Evolutionary conservation across 2,113 vertebrate genomes (phyloP), one percentile per base, ranked within the genome.

Genomic region (Oophaga pumilio): DNA sequence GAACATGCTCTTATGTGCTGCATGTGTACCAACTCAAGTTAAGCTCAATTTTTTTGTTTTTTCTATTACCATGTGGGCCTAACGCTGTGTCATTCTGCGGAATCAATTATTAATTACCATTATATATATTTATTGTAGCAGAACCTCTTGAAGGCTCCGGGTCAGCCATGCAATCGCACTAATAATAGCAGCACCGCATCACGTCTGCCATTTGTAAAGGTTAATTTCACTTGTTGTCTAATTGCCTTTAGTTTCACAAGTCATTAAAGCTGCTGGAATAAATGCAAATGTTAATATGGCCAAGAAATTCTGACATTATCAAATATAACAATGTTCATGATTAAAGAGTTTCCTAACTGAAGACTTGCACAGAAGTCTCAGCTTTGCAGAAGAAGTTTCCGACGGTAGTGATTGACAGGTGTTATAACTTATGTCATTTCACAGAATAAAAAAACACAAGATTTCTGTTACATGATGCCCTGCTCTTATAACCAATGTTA

Each of bases 251-350:
- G 73, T 78, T 77, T 53, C 73, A 49, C 74, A 78, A 50, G n/a
- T 79, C 74, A 86, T 86, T 86, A 86, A 53, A 78, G 49, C 43
- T 24, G 85, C 59, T 53, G 85, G 74, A 59, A 86, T 56, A 64
- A 53, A 68, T 78, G 74, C 85, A 86, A 66, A 86, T 79, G 22
- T 86, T 26, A n/a, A 78, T 33, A 22, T 73, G 11, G 49, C 52
- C 66, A 73, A 84, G 68, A 57, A 84, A 84, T 71, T 53, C 22
- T 71, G 66, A 84, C 66, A 84, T 84, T 69, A 13, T 60, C 20
- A 64, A 82, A 62, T 64, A 50, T 49, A 82, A 82, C 79, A 12
- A 43, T 64, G 57, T 33, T 20, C 26, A 26, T 60, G 78, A 80
- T 28, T 80, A 18, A 80, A 80, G 57, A 5, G 24, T 80, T 80